A percentile compares a stretch with the other conserved stretches of the same genome.
These are phyloP conservation scores for Cynocephalus volans DNA, from an alignment of 2,113 vertebrate species.

Conservation along the genomic window DNA sequence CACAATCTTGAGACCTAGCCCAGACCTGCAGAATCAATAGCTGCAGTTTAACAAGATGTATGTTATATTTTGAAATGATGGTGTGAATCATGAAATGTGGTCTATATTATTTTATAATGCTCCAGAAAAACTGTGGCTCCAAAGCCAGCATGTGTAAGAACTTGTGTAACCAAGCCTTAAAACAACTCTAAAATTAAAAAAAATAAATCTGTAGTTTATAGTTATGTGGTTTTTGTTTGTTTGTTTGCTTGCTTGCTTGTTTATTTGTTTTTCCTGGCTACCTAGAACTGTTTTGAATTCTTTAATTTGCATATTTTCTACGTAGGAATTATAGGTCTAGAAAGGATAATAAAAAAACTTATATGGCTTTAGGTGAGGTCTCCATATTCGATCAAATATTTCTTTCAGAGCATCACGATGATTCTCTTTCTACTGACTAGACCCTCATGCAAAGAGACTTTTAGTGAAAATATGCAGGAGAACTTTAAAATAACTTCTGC, in stretches of 20 bases:
- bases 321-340: neutral
- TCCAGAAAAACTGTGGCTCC: no score
- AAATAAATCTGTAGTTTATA: neutral
- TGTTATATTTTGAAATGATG: neutral
- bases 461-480: neutral
- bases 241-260: no score
- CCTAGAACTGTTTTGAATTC: neutral
- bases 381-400: neutral
- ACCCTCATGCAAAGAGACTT: neutral
- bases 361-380: fast-evolving
- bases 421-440: neutral
- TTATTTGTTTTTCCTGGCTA: neutral
- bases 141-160: neutral
- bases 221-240: no score
- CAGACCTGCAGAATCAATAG: no score
- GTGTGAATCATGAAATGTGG: fast-evolving
- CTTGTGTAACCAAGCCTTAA: neutral
- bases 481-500: slow-evolving; percentile 1
- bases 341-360: neutral
- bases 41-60: neutral
- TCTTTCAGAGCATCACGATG: neutral
- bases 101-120: neutral
- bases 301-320: neutral
- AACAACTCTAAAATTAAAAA: slow-evolving; percentile 25
- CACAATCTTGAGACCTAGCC: neutral